A percentile compares a stretch with the other conserved stretches of the same genome.
Evolutionary conservation across 2,797 vertebrate species (phyloP).

Genomic region (Mareca penelope): DNA sequence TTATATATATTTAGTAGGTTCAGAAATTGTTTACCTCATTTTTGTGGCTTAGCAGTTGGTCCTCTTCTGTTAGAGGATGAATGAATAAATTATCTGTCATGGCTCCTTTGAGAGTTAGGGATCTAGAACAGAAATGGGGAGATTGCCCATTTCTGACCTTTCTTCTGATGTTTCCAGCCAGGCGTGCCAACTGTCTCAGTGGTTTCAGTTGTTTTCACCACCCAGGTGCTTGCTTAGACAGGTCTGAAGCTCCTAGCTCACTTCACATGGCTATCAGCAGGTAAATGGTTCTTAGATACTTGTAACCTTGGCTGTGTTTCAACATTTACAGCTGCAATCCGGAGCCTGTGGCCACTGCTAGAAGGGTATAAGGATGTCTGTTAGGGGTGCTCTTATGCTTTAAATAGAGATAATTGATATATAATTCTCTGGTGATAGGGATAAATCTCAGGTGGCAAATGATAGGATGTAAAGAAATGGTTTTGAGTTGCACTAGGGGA

Average conservation of each 20-base stretch:
- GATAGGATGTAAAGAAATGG: neutral
- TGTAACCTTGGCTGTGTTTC: neutral
- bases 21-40: neutral
- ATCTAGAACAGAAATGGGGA: neutral
- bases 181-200: neutral
- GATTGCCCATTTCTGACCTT: neutral
- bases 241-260: neutral
- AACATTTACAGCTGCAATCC: neutral
- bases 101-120: neutral
- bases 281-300: neutral
- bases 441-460: neutral
- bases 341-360: fast-evolving
- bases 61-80: neutral
- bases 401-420: neutral
- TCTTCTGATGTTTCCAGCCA: neutral
- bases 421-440: neutral
- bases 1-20: neutral
- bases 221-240: neutral
- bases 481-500: neutral
- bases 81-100: neutral
- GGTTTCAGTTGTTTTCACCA: neutral
- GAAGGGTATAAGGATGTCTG: too few species aligned
- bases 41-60: neutral
- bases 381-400: neutral
- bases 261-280: neutral